These are phyloP conservation scores for Melinaea menophilus DNA, from an alignment of 2,888 invertebrate species.

Conservation along the genomic window DNA sequence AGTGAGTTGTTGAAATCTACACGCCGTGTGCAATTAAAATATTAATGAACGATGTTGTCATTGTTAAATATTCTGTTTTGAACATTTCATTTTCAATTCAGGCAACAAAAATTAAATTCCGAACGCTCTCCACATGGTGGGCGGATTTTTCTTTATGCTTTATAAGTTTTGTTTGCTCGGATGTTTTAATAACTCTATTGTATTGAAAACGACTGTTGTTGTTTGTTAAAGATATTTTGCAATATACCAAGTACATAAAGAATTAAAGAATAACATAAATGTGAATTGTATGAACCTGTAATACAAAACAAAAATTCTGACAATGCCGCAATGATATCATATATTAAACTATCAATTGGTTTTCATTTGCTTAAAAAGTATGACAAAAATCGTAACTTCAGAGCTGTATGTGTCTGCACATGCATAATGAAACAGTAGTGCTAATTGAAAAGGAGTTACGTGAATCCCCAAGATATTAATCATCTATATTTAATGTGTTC, in stretches of 20 bases:
- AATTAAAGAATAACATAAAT: too few species aligned
- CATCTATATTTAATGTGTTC: constrained; percentile 31
- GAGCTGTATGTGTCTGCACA: too few species aligned
- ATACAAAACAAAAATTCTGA: too few species aligned
- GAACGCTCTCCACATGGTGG: constrained; percentile 25
- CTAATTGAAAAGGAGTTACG: too few species aligned
- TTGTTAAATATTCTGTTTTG: constrained; percentile 17
- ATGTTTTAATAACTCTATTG: constrained; percentile 22
- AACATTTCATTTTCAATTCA: not conserved
- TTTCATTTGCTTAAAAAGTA: too few species aligned
- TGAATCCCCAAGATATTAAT: not conserved
- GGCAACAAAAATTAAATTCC: constrained; percentile 19
- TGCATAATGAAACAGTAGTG: too few species aligned
- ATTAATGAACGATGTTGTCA: constrained; percentile 22
- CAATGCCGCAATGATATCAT: too few species aligned
- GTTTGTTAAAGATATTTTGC: constrained; percentile 3
- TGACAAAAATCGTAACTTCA: too few species aligned
- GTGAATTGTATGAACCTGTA: too few species aligned
- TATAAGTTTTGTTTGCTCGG: constrained; percentile 16
- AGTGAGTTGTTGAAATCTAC: constrained; percentile 14
- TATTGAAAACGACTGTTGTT: constrained; percentile 19
- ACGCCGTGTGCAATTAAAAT: constrained; percentile 22
- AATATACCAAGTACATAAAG: not conserved
- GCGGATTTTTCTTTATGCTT: constrained; percentile 16
- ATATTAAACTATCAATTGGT: too few species aligned